Evolutionary conservation across 2,888 invertebrate genomes (phyloP).

Genomic region (Nemurella pictetii): DNA sequence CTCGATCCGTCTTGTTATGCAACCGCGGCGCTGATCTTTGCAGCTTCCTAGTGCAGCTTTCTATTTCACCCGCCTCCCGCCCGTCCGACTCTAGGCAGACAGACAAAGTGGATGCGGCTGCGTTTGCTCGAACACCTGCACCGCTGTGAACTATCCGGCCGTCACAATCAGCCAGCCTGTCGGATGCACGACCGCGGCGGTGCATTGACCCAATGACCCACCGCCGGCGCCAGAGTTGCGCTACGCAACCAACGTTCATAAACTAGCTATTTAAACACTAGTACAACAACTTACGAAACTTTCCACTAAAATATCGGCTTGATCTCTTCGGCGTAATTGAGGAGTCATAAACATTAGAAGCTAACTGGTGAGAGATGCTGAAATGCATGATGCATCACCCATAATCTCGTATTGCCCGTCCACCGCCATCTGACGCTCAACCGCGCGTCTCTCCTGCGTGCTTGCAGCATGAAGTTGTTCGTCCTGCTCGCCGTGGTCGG

Average conservation of each 20-base stretch:
- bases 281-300: too few relatives aligned
- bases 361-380: too few relatives aligned
- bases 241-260: too few relatives aligned
- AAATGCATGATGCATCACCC: too few relatives aligned
- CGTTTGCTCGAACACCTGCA: not conserved
- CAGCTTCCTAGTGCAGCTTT: conserved; percentile 16
- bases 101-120: not conserved
- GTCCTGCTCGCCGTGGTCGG: conserved; percentile 22
- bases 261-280: too few relatives aligned
- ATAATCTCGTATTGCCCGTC: too few relatives aligned
- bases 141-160: too few relatives aligned
- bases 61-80: not conserved
- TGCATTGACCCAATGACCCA: conserved; percentile 3
- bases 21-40: conserved; percentile 3
- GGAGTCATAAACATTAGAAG: too few relatives aligned
- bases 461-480: conserved; percentile 7
- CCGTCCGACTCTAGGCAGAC: not conserved
- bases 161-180: not conserved
- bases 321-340: too few relatives aligned
- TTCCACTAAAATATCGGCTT: too few relatives aligned
- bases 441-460: too few relatives aligned
- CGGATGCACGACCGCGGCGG: not conserved
- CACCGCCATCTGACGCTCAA: too few relatives aligned
- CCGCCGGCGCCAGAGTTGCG: not conserved
- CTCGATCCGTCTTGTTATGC: not conserved